phyloP scores from a whole-genome alignment of 2,797 vertebrate species.

The Martes flavigula region DNA sequence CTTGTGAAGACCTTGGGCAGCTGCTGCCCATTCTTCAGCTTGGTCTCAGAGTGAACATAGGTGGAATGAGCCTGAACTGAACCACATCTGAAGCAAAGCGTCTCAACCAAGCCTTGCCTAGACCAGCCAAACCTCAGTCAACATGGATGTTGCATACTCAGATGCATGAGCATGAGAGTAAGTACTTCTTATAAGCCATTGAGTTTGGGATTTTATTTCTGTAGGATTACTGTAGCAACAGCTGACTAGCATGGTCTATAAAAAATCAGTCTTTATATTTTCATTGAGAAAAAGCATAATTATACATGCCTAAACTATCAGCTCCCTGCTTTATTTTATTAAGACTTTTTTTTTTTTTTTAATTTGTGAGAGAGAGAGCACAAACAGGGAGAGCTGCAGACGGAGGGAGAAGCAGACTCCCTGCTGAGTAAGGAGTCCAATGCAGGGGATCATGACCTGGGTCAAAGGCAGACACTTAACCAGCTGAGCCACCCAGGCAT shows the following conservation, averaged over 20 bases:
- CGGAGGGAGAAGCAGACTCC: too few species aligned
- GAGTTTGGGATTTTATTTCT: not conserved
- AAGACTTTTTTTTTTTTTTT: too few species aligned
- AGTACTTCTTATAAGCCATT: not conserved
- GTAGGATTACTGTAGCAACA: not conserved
- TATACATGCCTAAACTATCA: slow-evolving; percentile 13
- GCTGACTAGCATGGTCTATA: not conserved
- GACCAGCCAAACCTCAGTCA: not conserved
- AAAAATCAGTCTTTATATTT: not conserved
- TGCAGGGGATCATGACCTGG: too few species aligned
- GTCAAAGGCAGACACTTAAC: too few species aligned
- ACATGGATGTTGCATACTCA: not conserved
- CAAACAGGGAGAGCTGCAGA: too few species aligned
- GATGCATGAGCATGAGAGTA: not conserved
- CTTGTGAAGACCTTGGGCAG: not conserved
- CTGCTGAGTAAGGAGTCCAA: too few species aligned
- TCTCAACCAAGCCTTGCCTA: not conserved
- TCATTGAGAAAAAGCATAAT: slow-evolving; percentile 32
- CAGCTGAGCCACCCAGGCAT: too few species aligned
- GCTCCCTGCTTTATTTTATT: not conserved
- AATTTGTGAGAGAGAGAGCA: too few species aligned
- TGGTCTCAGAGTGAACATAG: not conserved
- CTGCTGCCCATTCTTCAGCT: not conserved
- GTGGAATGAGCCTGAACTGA: not conserved
- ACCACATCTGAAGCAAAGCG: not conserved